phyloP scores from a whole-genome alignment of 2,888 invertebrate genomes.

The Dysmachus trigonus region DNA sequence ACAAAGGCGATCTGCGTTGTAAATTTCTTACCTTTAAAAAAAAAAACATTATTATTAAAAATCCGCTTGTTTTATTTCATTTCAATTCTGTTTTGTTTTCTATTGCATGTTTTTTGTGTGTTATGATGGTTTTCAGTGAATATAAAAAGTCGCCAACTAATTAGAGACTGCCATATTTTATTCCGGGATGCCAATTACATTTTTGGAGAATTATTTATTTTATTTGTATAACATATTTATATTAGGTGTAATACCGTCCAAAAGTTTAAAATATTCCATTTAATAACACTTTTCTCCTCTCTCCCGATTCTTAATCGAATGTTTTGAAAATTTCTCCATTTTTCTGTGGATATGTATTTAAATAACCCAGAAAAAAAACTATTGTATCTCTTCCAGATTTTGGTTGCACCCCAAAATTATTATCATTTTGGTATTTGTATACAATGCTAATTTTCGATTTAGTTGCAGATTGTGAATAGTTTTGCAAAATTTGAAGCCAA shows the following conservation, averaged over 20 bases:
- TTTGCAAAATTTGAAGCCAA: too few relatives aligned
- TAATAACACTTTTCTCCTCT: neutral
- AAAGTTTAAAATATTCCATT: neutral
- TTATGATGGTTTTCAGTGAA: neutral
- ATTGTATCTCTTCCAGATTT: neutral
- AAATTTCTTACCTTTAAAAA: constrained; percentile 12
- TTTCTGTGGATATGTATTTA: neutral
- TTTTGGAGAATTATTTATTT: neutral
- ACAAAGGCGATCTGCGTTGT: constrained; percentile 26
- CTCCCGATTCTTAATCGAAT: neutral
- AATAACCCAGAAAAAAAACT: too few relatives aligned
- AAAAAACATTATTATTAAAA: neutral
- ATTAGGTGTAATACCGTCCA: neutral
- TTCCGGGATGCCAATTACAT: neutral
- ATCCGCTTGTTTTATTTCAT: neutral
- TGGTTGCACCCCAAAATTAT: neutral
- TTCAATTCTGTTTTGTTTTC: neutral
- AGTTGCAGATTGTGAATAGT: too few relatives aligned
- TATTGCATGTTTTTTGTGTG: neutral
- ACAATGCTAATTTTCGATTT: too few relatives aligned
- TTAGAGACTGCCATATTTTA: neutral
- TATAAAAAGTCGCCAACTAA: neutral
- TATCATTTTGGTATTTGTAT: too few relatives aligned
- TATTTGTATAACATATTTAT: neutral
- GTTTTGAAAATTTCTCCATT: neutral